Evolutionary conservation across 2,888 invertebrate species (phyloP), one percentile per base, ranked within the genome.

Genomic region (Aporophyla nigra): DNA sequence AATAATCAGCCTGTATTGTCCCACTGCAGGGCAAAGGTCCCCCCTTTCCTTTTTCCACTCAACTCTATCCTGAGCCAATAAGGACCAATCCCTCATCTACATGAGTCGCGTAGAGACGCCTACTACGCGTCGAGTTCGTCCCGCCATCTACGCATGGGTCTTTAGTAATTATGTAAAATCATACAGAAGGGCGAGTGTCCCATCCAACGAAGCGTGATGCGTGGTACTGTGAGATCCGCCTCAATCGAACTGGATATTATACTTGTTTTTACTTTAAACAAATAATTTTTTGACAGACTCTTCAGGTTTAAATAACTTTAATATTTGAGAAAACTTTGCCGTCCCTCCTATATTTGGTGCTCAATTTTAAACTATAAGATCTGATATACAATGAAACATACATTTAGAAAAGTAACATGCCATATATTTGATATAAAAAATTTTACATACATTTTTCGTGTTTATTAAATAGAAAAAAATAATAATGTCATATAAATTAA

Each of bases 351-450:
- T 9, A 66, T 82, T 81, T 75, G 92, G 92, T 94, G 94, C 94
- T 94, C 90, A 93, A 91, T 80, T 77, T 77, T 58, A 78, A 82
- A 71, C 33, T 54, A 71, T 73, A 70, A 74, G 75, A 88, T 86
- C 87, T 85, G 88, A 80, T 88, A 85, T 87, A 83, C 89, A 92
- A 90, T 91, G 91, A 89, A 91, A 87, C 78, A 82, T 80, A 75
- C 69, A 62, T 87, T 92, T 94, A 94, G 93, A 95, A 96, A 95
- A 96, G 93, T 96, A 96, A 96, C 96, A 96, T 96, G 95, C 94
- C 95, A 95, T 96, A 96, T 96, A 96, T 96, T 96, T 95, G 93
- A 93, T 94, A 94, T 93, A 92, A 94, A 88, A 88, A 88, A 92
- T 83, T n/a, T 86, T 84, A 86, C 84, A 84, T 84, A 73, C 73